Conservation (phyloP, 2,113 vertebrate species). For the Illadopsis cleaveri region DNA sequence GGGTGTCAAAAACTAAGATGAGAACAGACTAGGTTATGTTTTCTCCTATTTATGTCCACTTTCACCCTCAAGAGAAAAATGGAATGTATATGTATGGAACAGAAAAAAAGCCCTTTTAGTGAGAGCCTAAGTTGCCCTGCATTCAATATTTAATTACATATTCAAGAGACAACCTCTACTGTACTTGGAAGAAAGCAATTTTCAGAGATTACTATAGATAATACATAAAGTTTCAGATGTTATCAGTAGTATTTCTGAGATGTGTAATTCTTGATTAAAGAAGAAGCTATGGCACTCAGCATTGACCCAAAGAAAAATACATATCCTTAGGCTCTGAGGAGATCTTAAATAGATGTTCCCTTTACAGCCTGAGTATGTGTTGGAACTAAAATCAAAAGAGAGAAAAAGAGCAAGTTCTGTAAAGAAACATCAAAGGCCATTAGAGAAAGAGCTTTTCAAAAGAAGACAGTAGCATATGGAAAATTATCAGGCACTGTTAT, state of each 20-base stretch:
- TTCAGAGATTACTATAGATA: neutral
- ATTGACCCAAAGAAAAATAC: neutral
- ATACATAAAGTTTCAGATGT: neutral
- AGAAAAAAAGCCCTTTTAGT: neutral
- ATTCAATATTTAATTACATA: neutral
- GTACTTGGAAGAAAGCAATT: neutral
- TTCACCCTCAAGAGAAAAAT: neutral
- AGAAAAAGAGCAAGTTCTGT: neutral
- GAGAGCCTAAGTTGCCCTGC: neutral
- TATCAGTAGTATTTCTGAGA: neutral
- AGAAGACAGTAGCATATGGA: neutral
- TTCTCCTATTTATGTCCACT: neutral
- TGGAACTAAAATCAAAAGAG: neutral
- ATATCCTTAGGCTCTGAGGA: neutral
- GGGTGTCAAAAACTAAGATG: neutral
- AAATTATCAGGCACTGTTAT: neutral
- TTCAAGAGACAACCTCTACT: neutral
- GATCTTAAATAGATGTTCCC: neutral
- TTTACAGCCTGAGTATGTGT: neutral
- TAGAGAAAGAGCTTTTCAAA: neutral
- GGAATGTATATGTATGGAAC: neutral
- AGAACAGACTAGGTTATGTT: neutral
- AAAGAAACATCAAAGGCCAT: neutral
- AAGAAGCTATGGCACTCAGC: neutral
- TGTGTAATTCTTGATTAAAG: neutral